These are phyloP conservation scores for Forbesichthys agassizii DNA, from an alignment of 2,113 vertebrate genomes.

Conservation along the genomic window DNA sequence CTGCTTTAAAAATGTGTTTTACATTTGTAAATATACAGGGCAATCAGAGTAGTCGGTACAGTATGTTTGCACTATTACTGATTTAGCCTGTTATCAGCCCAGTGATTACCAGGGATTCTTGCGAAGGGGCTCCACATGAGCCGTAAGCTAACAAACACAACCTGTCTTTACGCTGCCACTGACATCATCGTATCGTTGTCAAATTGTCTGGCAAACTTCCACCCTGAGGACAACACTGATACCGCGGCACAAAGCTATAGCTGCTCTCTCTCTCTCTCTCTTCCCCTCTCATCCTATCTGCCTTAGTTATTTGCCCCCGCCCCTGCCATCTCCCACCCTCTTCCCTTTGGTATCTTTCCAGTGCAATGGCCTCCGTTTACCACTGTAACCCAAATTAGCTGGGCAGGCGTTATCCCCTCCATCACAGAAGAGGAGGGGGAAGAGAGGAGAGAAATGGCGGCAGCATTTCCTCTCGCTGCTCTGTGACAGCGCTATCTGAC, in stretches of 20 bases:
- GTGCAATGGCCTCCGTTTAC: constrained; percentile 75
- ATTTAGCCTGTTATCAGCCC: too few species aligned
- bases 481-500: constrained; percentile 98
- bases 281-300: constrained; percentile 13
- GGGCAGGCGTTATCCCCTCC: constrained; percentile 90
- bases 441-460: constrained; percentile 30
- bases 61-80: too few species aligned
- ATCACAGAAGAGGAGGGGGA: constrained; percentile 52
- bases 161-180: constrained; percentile 13
- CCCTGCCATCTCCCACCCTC: constrained; percentile 18
- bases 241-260: constrained; percentile 60
- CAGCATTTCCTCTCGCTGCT: constrained; percentile 80
- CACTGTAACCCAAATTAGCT: constrained; percentile 92
- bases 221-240: constrained; percentile 57
- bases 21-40: too few species aligned
- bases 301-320: constrained; percentile 19
- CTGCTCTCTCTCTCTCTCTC: constrained; percentile 15
- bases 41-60: too few species aligned
- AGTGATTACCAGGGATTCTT: too few species aligned
- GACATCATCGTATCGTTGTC: constrained; percentile 41
- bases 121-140: background rate
- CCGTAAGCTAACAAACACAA: constrained; percentile 12
- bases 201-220: constrained; percentile 34
- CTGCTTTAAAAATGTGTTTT: too few species aligned
- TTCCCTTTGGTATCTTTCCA: constrained; percentile 69